Percentiles rank a stretch among this genome's conserved stretches.
phyloP scores from a whole-genome alignment of 2,797 vertebrate species.

The Gambusia yucatana region DNA sequence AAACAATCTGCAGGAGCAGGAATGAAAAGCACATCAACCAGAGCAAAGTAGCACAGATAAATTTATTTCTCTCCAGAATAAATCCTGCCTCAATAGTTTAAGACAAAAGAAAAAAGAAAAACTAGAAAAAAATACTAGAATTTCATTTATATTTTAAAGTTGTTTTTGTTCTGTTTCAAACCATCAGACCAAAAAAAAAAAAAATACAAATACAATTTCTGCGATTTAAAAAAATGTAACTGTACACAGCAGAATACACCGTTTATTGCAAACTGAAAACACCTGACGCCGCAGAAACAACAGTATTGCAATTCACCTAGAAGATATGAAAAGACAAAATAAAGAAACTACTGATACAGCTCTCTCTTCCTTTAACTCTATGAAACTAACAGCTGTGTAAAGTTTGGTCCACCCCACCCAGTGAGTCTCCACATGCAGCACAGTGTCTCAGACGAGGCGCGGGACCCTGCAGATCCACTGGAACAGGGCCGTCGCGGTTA shows the following conservation, averaged over 20 bases:
- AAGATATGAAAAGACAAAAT: constrained; percentile 68
- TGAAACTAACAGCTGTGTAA: constrained; percentile 44
- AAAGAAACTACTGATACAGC: constrained; percentile 52
- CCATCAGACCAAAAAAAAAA: constrained; percentile 83
- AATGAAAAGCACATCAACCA: background rate
- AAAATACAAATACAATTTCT: constrained; percentile 80
- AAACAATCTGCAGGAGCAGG: background rate
- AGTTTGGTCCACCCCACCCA: constrained; percentile 23
- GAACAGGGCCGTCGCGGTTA: constrained; percentile 24
- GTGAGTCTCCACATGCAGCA: constrained; percentile 23
- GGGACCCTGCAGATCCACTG: constrained; percentile 12
- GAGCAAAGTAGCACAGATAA: constrained; percentile 33
- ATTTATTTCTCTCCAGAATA: constrained; percentile 84
- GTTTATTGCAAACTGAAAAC: constrained; percentile 82
- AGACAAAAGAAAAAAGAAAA: constrained; percentile 54
- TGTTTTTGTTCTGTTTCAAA: constrained; percentile 82
- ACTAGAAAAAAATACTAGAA: constrained; percentile 75
- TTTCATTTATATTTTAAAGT: constrained; percentile 82
- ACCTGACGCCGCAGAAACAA: constrained; percentile 79
- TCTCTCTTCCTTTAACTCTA: constrained; percentile 36
- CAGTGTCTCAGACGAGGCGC: constrained; percentile 16
- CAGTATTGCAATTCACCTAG: constrained; percentile 78
- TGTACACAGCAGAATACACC: constrained; percentile 86
- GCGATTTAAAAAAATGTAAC: constrained; percentile 78
- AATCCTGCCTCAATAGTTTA: constrained; percentile 81